A percentile compares a stretch with the other conserved stretches of the same genome.
Conservation (phyloP, 2,113 vertebrate species). For the Gobius niger region DNA sequence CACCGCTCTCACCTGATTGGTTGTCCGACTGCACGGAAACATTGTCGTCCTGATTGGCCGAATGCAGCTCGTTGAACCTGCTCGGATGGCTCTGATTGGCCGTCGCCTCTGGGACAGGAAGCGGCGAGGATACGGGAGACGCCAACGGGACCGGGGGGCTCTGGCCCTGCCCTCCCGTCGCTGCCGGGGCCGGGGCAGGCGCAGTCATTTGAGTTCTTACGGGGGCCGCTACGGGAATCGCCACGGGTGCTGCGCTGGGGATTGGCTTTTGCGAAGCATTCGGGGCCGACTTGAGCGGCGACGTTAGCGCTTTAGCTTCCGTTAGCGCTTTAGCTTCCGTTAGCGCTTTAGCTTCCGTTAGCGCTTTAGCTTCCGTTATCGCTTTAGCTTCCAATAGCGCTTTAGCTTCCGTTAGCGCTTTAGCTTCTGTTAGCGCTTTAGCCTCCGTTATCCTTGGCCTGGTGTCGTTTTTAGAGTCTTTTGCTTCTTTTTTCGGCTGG, state of each 20-base stretch:
- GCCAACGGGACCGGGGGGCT: neutral
- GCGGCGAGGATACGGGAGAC: neutral
- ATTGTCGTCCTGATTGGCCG: slow-evolving; percentile 60
- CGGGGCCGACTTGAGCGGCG: neutral
- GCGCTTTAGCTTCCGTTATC: no score
- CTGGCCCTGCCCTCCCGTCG: neutral
- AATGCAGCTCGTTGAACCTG: slow-evolving; percentile 29
- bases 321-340: neutral
- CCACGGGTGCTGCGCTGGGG: neutral
- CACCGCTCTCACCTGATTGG: slow-evolving; percentile 73
- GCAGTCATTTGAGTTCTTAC: neutral
- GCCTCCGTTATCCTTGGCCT: neutral
- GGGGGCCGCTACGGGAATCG: neutral
- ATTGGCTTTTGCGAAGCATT: neutral
- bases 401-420: neutral
- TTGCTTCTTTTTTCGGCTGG: slow-evolving; percentile 22
- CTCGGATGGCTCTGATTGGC: slow-evolving; percentile 25
- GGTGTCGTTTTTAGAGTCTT: slow-evolving; percentile 14
- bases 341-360: no score
- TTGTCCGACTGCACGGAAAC: slow-evolving; percentile 73
- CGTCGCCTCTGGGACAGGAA: slow-evolving; percentile 13
- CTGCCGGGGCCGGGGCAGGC: neutral
- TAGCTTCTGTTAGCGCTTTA: neutral
- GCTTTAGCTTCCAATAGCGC: no score
- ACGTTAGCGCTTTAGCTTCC: neutral